Evolutionary conservation across 1,140 invertebrate species (phyloP).

Genomic region (Ladona fulva): DNA sequence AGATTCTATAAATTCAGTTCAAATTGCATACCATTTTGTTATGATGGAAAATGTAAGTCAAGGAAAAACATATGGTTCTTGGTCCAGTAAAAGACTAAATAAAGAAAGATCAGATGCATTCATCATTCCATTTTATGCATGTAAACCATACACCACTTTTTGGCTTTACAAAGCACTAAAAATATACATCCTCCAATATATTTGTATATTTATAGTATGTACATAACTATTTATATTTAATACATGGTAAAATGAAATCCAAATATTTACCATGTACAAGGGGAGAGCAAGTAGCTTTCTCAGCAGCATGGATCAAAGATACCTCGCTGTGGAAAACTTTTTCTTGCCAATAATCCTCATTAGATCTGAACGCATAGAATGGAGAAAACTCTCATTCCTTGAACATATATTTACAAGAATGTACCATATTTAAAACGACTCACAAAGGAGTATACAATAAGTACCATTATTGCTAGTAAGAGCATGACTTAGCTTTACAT

Average conservation of each 20-base stretch:
- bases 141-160: background rate
- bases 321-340: background rate
- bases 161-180: conserved; percentile 9
- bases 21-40: no score
- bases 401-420: conserved; percentile 6
- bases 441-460: background rate
- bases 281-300: background rate
- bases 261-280: background rate
- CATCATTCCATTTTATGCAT: background rate
- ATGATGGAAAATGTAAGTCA: no score
- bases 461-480: background rate
- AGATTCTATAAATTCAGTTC: no score
- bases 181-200: conserved; percentile 7
- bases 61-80: no score
- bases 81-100: no score
- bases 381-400: background rate
- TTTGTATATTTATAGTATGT: conserved; percentile 5
- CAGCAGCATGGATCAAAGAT: background rate
- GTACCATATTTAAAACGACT: background rate
- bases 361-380: conserved; percentile 6
- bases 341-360: background rate
- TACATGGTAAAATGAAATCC: background rate
- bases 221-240: background rate
- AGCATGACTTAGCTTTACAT: background rate
- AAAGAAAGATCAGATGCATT: background rate